phyloP scores from a whole-genome alignment of 2,113 vertebrate genomes.

The Salvelinus namaycush region DNA sequence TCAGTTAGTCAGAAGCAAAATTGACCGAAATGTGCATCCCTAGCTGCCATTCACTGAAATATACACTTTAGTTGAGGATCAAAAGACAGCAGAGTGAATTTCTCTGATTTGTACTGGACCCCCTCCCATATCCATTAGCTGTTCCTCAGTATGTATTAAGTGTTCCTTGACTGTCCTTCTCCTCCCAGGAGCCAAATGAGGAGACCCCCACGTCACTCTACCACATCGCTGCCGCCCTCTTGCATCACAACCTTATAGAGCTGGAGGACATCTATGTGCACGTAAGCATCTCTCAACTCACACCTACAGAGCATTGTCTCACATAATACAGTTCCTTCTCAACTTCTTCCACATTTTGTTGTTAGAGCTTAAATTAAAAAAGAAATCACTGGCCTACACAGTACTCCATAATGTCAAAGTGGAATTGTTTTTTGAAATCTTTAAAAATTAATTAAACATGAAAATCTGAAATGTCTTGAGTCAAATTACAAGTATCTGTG shows the following conservation, averaged over 20 bases:
- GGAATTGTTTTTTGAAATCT: too few species aligned
- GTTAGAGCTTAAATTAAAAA: too few species aligned
- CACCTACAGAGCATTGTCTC: not conserved
- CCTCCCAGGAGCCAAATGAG: slow-evolving; percentile 88
- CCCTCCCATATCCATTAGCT: not conserved
- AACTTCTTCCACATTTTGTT: too few species aligned
- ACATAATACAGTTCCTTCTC: not conserved
- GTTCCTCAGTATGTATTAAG: not conserved
- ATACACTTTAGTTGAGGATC: not conserved
- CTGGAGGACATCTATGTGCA: slow-evolving; percentile 97
- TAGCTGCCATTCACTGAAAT: not conserved
- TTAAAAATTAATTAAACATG: too few species aligned
- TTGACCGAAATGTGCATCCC: too few species aligned
- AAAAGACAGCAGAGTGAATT: not conserved
- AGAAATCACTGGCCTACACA: too few species aligned
- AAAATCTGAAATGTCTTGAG: too few species aligned
- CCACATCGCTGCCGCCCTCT: slow-evolving; percentile 93
- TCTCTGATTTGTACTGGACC: not conserved
- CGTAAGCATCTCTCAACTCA: slow-evolving; percentile 73
- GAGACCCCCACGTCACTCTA: slow-evolving; percentile 95
- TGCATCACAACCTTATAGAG: slow-evolving; percentile 95
- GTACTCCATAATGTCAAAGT: too few species aligned
- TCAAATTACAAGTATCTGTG: too few species aligned
- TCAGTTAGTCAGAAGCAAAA: not conserved
- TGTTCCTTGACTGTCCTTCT: slow-evolving; percentile 18